Evolutionary conservation across 2,113 vertebrate genomes (phyloP), one percentile per base, ranked within the genome.

Genomic region (Erythrocercus mccallii): DNA sequence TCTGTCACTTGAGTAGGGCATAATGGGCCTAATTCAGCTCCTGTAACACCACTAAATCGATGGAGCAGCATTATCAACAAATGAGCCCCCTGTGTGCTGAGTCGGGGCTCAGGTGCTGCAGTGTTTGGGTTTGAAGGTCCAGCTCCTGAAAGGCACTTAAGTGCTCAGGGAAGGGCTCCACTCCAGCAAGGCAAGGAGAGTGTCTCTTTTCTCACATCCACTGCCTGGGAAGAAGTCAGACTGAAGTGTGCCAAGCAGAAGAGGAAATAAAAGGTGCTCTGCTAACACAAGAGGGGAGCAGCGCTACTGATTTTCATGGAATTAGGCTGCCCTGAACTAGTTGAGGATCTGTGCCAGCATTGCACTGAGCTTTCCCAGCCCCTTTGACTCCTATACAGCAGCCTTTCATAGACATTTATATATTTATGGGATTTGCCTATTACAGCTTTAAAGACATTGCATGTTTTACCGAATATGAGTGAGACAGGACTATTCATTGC

Each of bases 41-140:
- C 65, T 74, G 48, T 40, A 87, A 72, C 56, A 48, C 30, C 35
- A 62, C 11, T 4, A 37, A 85, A 95, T 91, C 74, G 1, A 93
- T 95, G 64, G 50, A 70, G 58, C n/a, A 92, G 50, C 92, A 68
- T 88, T 72, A 92, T 23, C 87, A 94, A 77, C 58, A 90, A 61
- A 80, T 12, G 68, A 95, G 50, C 21, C 74, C 78, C 42, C n/a
- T 51, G 70, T 22, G 72, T 53, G 61, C 70, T 73, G 74, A 97
- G 47, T 22, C 5, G 5, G 47, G 58, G 80, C 72, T 93, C 88
- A 68, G 51, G 47, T 51, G 68, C 33, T 78, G 47, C 12, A 18
- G 27, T 22, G 31, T 56, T 88, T 62, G 58, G 40, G 38, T 92
- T 68, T 27, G 85, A 60, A 85, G 22, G 54, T 42, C 50, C 84